Evolutionary conservation across 2,113 vertebrate species (phyloP).

Genomic region (Rhegmatorhina hoffmannsi): DNA sequence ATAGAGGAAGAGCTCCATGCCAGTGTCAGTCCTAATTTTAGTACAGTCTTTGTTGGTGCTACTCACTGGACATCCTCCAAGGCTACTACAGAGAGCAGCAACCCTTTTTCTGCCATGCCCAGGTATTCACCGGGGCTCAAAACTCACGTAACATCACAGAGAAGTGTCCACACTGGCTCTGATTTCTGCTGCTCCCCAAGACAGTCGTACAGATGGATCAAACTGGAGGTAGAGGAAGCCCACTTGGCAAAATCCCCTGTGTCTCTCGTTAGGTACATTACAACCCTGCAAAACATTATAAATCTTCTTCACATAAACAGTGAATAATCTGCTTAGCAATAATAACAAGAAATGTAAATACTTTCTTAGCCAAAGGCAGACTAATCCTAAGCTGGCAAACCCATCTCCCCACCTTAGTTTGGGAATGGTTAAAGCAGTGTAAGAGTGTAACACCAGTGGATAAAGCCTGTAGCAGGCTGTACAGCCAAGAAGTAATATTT

Average conservation of each 20-base stretch:
- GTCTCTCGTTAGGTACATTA: not conserved
- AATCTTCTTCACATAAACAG: not conserved
- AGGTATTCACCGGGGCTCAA: not conserved
- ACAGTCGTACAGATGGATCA: not conserved
- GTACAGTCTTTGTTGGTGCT: not conserved
- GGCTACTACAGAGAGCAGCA: not conserved
- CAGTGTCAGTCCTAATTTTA: not conserved
- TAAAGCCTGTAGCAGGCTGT: slow-evolving; percentile 44
- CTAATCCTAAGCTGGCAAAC: not conserved
- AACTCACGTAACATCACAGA: not conserved
- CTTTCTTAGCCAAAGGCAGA: slow-evolving; percentile 18
- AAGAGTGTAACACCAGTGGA: slow-evolving; percentile 61
- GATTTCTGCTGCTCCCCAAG: not conserved
- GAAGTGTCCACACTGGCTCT: not conserved
- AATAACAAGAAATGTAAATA: slow-evolving; percentile 40
- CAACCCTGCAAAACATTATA: not conserved
- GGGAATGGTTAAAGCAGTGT: slow-evolving; percentile 18
- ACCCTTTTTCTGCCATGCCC: not conserved
- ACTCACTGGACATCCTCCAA: not conserved
- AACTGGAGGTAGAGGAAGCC: not conserved
- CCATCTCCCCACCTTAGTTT: slow-evolving; percentile 33
- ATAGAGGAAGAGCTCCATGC: not conserved
- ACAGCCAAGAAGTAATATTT: slow-evolving; percentile 63
- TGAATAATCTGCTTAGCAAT: slow-evolving; percentile 29
- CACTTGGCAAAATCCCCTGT: not conserved